Conservation (phyloP, 2,113 vertebrate species). For the Phalacrocorax carbo region DNA sequence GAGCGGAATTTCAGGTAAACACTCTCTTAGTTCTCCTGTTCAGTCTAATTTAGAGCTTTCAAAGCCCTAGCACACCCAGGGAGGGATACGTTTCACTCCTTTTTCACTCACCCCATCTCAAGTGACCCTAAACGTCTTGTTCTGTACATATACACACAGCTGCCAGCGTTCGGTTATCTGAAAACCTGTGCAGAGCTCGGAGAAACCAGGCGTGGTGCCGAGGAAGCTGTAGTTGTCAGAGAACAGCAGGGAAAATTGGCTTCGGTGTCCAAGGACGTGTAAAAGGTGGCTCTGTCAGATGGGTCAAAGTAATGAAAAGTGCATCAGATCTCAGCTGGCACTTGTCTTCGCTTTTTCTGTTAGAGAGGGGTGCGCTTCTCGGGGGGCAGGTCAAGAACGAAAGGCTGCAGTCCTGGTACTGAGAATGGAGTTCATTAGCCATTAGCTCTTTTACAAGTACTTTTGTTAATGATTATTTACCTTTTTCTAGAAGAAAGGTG, state of each 20-base stretch:
- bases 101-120: rapidly evolving
- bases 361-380: not conserved
- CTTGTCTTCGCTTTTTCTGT: not conserved
- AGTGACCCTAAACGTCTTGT: not conserved
- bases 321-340: too few species aligned
- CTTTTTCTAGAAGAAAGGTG: not conserved
- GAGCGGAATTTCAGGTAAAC: not conserved
- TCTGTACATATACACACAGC: rapidly evolving
- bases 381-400: not conserved
- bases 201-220: not conserved
- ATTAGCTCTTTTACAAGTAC: not conserved
- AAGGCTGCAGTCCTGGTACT: not conserved
- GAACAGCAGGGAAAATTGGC: not conserved
- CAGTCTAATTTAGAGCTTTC: not conserved
- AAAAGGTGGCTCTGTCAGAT: rapidly evolving
- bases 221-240: not conserved
- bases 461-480: not conserved
- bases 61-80: not conserved
- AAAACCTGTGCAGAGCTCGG: not conserved
- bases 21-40: not conserved
- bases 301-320: not conserved
- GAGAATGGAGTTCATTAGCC: not conserved
- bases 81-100: rapidly evolving
- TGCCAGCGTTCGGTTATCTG: not conserved
- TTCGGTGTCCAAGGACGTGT: not conserved